These are phyloP conservation scores for Ptychadena robeensis DNA, from an alignment of 2,797 vertebrate genomes.

Conservation along the genomic window DNA sequence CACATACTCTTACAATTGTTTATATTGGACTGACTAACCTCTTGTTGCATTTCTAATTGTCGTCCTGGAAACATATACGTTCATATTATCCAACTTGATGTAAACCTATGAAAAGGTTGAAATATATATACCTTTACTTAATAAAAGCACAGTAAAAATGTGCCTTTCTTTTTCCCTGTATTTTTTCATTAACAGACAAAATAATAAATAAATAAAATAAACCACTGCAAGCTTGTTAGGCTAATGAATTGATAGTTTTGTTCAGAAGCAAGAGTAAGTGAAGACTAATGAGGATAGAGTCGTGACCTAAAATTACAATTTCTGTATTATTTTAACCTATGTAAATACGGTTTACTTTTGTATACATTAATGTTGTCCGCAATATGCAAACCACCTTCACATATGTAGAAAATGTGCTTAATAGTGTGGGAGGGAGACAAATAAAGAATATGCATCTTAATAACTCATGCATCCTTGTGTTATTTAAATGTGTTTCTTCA, in stretches of 20 bases:
- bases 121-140: neutral
- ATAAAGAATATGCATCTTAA: constrained; percentile 80
- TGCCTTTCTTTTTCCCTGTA: constrained; percentile 62
- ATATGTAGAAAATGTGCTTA: constrained; percentile 72
- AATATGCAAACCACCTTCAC: constrained; percentile 43
- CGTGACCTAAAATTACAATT: constrained; percentile 48
- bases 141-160: neutral
- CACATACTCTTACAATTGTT: too few relatives aligned
- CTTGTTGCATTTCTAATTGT: too few relatives aligned
- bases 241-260: constrained; percentile 55
- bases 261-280: constrained; percentile 43
- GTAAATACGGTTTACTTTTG: constrained; percentile 49
- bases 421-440: constrained; percentile 77
- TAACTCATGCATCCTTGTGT: constrained; percentile 91
- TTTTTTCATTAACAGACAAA: neutral
- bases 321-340: constrained; percentile 44
- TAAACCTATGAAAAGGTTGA: neutral
- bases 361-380: constrained; percentile 44
- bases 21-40: too few relatives aligned
- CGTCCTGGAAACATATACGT: too few relatives aligned
- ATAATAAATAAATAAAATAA: neutral
- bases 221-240: constrained; percentile 47
- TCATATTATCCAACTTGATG: neutral
- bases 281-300: constrained; percentile 45
- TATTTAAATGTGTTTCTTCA: constrained; percentile 94